A percentile compares a stretch with the other conserved stretches of the same genome.
These are phyloP conservation scores for Verasper variegatus DNA, from an alignment of 2,113 vertebrate species.

Conservation along the genomic window DNA sequence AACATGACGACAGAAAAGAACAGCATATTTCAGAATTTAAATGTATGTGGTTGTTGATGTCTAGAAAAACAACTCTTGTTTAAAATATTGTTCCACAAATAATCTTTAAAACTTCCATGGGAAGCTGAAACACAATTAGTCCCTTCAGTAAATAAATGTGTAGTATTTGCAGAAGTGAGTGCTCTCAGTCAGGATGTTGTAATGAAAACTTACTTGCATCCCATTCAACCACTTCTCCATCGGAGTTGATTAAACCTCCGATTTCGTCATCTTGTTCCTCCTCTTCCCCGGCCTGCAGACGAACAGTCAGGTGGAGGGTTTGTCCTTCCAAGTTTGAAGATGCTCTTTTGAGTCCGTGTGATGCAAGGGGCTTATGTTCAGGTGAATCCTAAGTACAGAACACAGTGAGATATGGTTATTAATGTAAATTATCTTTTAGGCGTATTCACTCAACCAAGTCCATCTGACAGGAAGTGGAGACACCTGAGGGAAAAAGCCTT, in stretches of 20 bases:
- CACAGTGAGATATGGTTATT: neutral
- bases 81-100: no score
- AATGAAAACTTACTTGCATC: conserved; percentile 52
- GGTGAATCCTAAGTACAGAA: conserved; percentile 51
- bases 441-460: neutral
- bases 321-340: conserved; percentile 47
- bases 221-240: conserved; percentile 70
- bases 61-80: no score
- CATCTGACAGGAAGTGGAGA: neutral
- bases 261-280: conserved; percentile 54
- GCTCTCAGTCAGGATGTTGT: no score
- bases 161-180: neutral
- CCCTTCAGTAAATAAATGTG: neutral
- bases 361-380: conserved; percentile 6
- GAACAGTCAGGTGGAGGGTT: conserved; percentile 64
- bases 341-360: conserved; percentile 20
- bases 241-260: conserved; percentile 70
- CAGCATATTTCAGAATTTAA: no score
- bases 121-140: no score
- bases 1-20: no score
- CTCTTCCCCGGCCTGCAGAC: conserved; percentile 57
- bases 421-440: neutral
- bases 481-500: no score
- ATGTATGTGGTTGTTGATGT: no score
- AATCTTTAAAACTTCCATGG: no score